Evolutionary conservation across 1,140 invertebrate species (phyloP).

Genomic region (Saccostrea cuccullata): DNA sequence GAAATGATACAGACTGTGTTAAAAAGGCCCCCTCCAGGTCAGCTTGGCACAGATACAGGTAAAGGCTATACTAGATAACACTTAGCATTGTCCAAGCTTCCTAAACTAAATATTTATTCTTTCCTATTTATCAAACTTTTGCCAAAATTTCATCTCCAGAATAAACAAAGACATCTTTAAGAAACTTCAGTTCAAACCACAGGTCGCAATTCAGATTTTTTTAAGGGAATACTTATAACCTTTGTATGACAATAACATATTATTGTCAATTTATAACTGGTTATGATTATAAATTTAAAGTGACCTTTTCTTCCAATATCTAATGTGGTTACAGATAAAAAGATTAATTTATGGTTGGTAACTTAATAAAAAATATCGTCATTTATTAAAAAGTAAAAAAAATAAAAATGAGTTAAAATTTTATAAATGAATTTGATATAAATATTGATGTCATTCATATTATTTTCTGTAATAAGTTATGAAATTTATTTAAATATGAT

Average conservation of each 20-base stretch:
- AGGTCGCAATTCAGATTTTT: neutral
- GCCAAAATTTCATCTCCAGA: conserved; percentile 4
- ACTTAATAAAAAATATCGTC: neutral
- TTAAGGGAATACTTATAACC: neutral
- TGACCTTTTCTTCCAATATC: neutral
- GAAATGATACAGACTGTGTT: conserved; percentile 9
- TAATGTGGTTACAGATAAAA: neutral
- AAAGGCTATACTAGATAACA: conserved; percentile 35
- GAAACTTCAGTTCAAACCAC: neutral
- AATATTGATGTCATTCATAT: too few species aligned
- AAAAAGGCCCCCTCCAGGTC: neutral
- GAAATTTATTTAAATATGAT: too few species aligned
- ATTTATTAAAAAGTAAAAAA: neutral
- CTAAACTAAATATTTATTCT: conserved; percentile 38
- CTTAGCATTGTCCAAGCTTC: conserved; percentile 30
- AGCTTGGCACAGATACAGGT: neutral
- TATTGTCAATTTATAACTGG: neutral
- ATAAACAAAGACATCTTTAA: neutral
- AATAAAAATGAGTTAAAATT: too few species aligned
- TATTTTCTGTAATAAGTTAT: too few species aligned
- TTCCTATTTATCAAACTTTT: conserved; percentile 29
- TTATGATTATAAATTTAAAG: neutral
- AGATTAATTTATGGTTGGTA: neutral
- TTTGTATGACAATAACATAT: too few species aligned
- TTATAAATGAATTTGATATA: too few species aligned